Conservation (phyloP, 2,113 vertebrate genomes). For the Siniperca knerii region DNA sequence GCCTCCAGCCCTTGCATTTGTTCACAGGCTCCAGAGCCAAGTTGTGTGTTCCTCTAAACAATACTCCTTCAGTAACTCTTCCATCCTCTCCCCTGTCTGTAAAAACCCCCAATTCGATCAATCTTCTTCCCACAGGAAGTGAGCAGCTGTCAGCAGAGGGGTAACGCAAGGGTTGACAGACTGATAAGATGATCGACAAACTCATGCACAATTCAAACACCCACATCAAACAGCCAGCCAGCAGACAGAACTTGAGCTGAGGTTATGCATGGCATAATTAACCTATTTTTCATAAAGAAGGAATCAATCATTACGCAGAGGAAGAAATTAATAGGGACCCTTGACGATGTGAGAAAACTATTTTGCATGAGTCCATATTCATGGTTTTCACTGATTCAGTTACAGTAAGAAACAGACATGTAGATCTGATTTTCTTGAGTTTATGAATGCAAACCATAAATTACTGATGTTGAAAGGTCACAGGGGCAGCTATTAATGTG, state of each 20-base stretch:
- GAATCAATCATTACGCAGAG: conserved; percentile 41
- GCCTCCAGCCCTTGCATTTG: conserved; percentile 45
- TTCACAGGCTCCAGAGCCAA: conserved; percentile 53
- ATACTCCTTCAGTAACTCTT: conserved; percentile 64
- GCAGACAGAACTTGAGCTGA: conserved; percentile 7
- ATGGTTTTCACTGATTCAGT: conserved; percentile 17
- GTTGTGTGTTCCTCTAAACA: conserved; percentile 64
- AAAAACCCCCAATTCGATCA: conserved; percentile 44
- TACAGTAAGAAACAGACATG: background rate
- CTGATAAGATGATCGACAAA: conserved; percentile 42
- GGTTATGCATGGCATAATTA: conserved; percentile 18
- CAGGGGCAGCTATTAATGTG: background rate
- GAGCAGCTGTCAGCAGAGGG: conserved; percentile 30
- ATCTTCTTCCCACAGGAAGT: conserved; percentile 56
- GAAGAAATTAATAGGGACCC: conserved; percentile 18
- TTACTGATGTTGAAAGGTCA: background rate
- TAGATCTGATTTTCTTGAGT: background rate
- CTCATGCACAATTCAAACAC: background rate
- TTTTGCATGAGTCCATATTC: conserved; percentile 18
- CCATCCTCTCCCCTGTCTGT: conserved; percentile 30
- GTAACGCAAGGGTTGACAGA: conserved; percentile 7
- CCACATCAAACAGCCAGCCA: conserved; percentile 38
- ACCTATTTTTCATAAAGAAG: conserved; percentile 48
- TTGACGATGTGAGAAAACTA: conserved; percentile 13
- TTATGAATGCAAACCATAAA: conserved; percentile 2